phyloP scores from a whole-genome alignment of 1,140 invertebrate species.

The Drosophila ambigua region DNA sequence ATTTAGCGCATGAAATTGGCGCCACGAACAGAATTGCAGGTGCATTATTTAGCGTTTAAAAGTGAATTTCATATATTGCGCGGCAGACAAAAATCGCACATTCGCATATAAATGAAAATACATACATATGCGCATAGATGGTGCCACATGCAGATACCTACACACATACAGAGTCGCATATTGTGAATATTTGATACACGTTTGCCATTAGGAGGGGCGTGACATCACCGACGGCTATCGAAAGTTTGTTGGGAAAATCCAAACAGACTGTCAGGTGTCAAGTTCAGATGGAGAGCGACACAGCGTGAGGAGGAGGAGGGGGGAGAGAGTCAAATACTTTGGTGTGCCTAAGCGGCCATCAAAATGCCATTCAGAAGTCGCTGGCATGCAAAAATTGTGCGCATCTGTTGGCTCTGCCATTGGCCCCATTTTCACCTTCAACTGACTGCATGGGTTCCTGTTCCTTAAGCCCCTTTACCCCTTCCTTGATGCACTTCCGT shows the following conservation, averaged over 20 bases:
- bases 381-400: constrained; percentile 15
- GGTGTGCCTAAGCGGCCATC: constrained; percentile 42
- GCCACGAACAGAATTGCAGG: constrained; percentile 46
- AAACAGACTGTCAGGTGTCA: constrained; percentile 42
- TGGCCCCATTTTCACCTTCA: constrained; percentile 52
- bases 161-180: no score
- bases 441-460: constrained; percentile 11
- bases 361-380: constrained; percentile 31
- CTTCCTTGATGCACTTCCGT: no score
- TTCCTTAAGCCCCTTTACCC: no score
- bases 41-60: constrained; percentile 67
- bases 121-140: not conserved
- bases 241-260: constrained; percentile 31
- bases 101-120: not conserved
- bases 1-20: constrained; percentile 57
- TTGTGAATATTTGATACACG: constrained; percentile 53
- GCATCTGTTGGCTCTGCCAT: constrained; percentile 31
- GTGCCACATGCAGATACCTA: not conserved
- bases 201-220: constrained; percentile 50
- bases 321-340: not conserved
- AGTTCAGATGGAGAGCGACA: constrained; percentile 31
- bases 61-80: constrained; percentile 47
- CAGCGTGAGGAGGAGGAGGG: no score
- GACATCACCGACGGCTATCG: constrained; percentile 39
- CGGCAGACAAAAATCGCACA: constrained; percentile 33